Evolutionary conservation across 1,140 invertebrate genomes (phyloP), one percentile per base, ranked within the genome.

Genomic region (Andricus grossulariae): DNA sequence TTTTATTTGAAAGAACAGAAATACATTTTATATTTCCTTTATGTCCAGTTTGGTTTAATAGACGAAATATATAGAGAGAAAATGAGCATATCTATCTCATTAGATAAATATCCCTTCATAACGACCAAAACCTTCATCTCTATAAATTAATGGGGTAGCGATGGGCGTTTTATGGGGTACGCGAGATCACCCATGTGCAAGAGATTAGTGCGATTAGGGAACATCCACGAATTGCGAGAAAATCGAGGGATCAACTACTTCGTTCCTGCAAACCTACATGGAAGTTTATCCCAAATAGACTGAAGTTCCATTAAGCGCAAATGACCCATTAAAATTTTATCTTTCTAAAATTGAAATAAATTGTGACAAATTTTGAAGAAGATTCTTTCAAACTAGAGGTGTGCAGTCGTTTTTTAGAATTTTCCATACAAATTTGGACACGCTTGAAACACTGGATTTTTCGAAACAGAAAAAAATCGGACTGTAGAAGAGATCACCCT

Each of bases 81-180:
- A 66, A 66, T 66, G 25, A 66, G 57, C 39, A 11, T 66, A 32
- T 66, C 57, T 66, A 21, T 66, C 57, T 15, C 52, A 54, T 54
- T 54, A 54, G 52, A 54, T 54, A 8, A 54, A 19, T 18, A 19
- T 18, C n/a, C n/a, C 18, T 21, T 66, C 15, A 66, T 66, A 66
- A 66, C 57, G 57, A 54, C 52, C 10, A 45, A 45, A 57, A 25
- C 18, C 25, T 66, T 39, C 57, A 66, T 66, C 57, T 39, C 57
- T 66, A 32, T 12, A 32, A 66, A 66, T 66, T 66, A 32, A 32
- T 66, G 57, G 57, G 57, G 25, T 66, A 16, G 3, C 12, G 11
- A 66, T 66, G 57, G 57, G 57, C 13, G 57, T 66, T 66, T 66
- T 66, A 66, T 66, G 57, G 21, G 15, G 21, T 66, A 66, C 16